Percentiles rank a stretch among this genome's conserved stretches.
These are phyloP conservation scores for Entomobrya proxima DNA, from an alignment of 2,888 invertebrate species.

Conservation along the genomic window DNA sequence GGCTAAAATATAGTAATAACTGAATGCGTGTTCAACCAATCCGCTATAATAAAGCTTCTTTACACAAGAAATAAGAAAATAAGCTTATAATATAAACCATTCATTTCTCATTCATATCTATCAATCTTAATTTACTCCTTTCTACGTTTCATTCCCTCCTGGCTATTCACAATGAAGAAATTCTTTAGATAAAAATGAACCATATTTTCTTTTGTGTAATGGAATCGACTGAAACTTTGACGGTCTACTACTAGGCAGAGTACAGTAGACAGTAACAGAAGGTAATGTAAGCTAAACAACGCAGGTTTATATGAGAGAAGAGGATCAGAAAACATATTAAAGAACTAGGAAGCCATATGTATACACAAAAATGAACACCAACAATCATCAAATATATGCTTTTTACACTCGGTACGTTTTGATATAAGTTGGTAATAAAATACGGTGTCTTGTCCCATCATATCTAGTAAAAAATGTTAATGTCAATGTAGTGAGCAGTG, in stretches of 20 bases:
- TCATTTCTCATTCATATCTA: conserved; percentile 17
- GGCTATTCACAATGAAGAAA: not conserved
- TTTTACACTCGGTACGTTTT: not conserved
- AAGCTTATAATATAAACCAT: not conserved
- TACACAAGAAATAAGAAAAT: not conserved
- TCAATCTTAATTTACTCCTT: conserved; percentile 37
- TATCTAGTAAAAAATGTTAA: not conserved
- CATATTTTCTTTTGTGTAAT: not conserved
- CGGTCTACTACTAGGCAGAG: too few species aligned
- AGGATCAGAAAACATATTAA: conserved; percentile 7
- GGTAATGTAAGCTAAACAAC: not conserved
- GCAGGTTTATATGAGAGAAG: not conserved
- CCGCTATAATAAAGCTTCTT: too few species aligned
- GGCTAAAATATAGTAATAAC: not conserved
- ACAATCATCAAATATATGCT: not conserved
- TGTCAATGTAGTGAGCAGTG: not conserved
- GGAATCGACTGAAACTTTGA: too few species aligned
- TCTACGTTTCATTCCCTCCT: not conserved
- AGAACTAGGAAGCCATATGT: conserved; percentile 38
- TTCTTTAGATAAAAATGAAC: conserved; percentile 2
- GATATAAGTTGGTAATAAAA: too few species aligned
- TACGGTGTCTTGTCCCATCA: too few species aligned
- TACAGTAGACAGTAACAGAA: too few species aligned
- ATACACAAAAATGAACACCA: not conserved
- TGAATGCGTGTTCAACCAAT: not conserved